Base-by-base conservation (phyloP, 2,113 vertebrate species). In the Pimephales promelas region DNA sequence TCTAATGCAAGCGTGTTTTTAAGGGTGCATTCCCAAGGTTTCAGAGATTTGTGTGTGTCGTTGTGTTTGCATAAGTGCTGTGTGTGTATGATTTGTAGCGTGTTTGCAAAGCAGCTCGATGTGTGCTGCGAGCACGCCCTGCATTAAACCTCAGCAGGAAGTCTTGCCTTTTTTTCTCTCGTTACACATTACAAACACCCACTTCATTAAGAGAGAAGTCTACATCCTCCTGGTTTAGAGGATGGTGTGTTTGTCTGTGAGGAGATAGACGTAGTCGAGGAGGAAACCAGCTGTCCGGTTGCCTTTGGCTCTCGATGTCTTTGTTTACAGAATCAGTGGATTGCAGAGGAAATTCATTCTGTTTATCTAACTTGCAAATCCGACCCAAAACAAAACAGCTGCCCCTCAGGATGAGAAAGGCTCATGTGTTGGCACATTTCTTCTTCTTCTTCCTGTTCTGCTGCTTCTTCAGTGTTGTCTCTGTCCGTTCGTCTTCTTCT, bases 291-390 rank as follows among this genome's bases (percentile, higher is more conserved):
- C 54, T 78, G 57, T 85, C 49, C 43, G 2, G 22, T 24, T 80
- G 74, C 34, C 81, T 83, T 79, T 83, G 76, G 86, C 85, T 28
- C 40, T 80, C 59, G 24, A 28, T 61, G 59, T 73, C 57, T 82
- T 47, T 87, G 70, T 88, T 82, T 84, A 68, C 43, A 40, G 31
- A 57, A 62, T 71, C 68, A 83, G 78, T 72, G 76, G 54, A 79
- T 71, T 80, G n/a, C 31, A 66, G 16, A 79, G 85, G 85, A 85
- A 84, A 54, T 72, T 83, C 22, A 5, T 70, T 54, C 22, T 71
- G 83, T 81, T 84, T 86, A 84, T 84, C 79, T 85, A 43, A 56
- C 70, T 79, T 52, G 59, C 66, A 66, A 70, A 82, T 79, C 72
- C 11, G 10, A 74, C 54, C 45, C 80, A 64, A 43, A 84, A 74